phyloP scores from a whole-genome alignment of 2,888 invertebrate genomes.

The Drosophila diplacantha region DNA sequence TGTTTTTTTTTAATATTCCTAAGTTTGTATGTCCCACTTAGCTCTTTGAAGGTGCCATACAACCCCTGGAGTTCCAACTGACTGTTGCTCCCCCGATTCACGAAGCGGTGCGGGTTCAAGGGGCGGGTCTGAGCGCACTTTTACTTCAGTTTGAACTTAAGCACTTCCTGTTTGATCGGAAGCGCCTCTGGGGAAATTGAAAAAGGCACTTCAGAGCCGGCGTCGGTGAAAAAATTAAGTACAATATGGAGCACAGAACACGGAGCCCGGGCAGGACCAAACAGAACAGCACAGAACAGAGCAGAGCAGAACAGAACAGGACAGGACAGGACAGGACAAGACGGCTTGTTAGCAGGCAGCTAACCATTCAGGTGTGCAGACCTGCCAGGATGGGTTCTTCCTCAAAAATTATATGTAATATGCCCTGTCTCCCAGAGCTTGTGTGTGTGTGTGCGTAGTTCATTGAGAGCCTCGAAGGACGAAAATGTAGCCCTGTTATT shows the following conservation, averaged over 20 bases:
- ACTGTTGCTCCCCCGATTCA: constrained; percentile 34
- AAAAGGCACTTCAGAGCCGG: constrained; percentile 71
- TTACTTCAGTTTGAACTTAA: constrained; percentile 72
- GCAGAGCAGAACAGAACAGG: not conserved
- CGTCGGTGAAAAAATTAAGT: constrained; percentile 55
- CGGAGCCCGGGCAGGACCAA: constrained; percentile 21
- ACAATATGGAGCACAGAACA: constrained; percentile 46
- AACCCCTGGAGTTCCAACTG: constrained; percentile 1
- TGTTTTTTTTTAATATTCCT: not conserved
- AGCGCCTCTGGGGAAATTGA: constrained; percentile 76
- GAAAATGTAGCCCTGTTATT: constrained; percentile 19
- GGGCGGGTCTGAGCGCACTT: constrained; percentile 45
- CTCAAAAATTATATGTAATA: constrained; percentile 55
- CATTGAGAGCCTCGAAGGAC: constrained; percentile 48
- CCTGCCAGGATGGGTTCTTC: constrained; percentile 51
- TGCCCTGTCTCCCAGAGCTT: constrained; percentile 2
- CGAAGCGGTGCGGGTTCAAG: constrained; percentile 14
- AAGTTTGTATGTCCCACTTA: constrained; percentile 1
- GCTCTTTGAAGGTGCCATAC: constrained; percentile 4
- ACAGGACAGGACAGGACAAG: constrained; percentile 15
- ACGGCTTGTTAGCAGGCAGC: constrained; percentile 52
- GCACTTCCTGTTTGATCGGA: constrained; percentile 78
- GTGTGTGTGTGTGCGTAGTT: constrained; percentile 37
- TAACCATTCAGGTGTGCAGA: constrained; percentile 52
- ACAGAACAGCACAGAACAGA: constrained; percentile 1